Evolutionary conservation across 2,113 vertebrate genomes (phyloP).

Genomic region (Pristiophorus japonicus): DNA sequence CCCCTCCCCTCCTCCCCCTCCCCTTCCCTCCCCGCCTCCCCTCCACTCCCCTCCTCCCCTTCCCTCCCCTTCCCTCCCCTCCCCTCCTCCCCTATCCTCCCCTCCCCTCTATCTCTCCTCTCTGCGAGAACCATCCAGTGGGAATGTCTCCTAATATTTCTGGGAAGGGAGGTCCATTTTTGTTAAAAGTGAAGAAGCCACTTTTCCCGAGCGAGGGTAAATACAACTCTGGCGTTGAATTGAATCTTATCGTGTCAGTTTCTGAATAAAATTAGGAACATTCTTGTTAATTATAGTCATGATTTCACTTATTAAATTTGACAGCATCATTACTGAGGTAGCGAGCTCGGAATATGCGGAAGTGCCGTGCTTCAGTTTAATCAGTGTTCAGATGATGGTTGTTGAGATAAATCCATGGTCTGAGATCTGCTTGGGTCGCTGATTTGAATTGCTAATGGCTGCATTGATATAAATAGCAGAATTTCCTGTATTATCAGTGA

Average conservation of each 20-base stretch:
- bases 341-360: neutral
- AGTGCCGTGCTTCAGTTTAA: neutral
- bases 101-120: neutral
- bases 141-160: neutral
- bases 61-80: too few relatives aligned
- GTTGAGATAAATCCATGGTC: neutral
- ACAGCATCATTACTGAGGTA: neutral
- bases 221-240: neutral
- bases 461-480: neutral
- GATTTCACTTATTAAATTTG: neutral
- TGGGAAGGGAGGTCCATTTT: neutral
- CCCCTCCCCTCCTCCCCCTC: too few relatives aligned
- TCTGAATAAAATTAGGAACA: neutral
- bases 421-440: neutral
- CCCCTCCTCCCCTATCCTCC: too few relatives aligned
- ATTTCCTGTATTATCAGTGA: neutral
- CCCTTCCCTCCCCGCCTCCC: too few relatives aligned
- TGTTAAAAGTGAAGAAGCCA: neutral
- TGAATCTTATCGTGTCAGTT: neutral
- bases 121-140: neutral
- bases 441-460: neutral
- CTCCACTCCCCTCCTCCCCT: too few relatives aligned
- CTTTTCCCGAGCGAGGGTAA: neutral
- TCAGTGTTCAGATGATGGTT: neutral
- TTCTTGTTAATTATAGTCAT: neutral